These are phyloP conservation scores for Eunapius fragilis DNA, from an alignment of 37 sponge, comb jelly and placozoan genomes.

Conservation along the genomic window DNA sequence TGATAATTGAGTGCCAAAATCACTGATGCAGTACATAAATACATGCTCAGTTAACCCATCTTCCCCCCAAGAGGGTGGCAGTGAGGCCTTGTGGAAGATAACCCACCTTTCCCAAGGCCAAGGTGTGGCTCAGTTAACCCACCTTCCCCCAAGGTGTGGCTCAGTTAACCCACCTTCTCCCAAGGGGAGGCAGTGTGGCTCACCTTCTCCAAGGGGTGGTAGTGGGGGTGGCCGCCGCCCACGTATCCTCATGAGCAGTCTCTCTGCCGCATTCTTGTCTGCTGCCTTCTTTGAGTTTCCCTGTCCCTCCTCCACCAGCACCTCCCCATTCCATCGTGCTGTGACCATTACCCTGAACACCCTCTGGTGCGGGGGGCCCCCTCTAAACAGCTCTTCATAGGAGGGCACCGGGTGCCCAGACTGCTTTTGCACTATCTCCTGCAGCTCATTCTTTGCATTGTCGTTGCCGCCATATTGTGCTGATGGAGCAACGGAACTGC, in stretches of 20 bases:
- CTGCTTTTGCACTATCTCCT: constrained; percentile 7
- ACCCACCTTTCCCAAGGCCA: too few species aligned
- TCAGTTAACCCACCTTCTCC: not conserved
- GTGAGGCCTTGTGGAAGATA: too few species aligned
- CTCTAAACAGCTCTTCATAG: not conserved
- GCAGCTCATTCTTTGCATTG: constrained; percentile 36
- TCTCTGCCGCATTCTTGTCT: constrained; percentile 33
- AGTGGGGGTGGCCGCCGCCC: not conserved
- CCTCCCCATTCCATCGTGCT: constrained; percentile 9
- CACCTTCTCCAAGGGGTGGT: not conserved
- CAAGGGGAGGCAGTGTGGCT: not conserved
- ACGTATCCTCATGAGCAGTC: constrained; percentile 42
- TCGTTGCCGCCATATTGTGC: not conserved
- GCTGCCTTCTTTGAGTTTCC: constrained; percentile 55
- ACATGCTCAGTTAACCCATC: too few species aligned
- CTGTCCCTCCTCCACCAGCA: constrained; percentile 7
- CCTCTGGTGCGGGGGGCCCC: not conserved
- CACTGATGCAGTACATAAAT: not conserved
- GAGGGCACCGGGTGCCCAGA: not conserved
- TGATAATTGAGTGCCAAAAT: not conserved
- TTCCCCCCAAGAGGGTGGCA: too few species aligned
- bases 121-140: too few species aligned
- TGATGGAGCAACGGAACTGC: too few species aligned
- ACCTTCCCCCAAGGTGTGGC: not conserved
- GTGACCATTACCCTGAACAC: not conserved